These are phyloP conservation scores for Fukomys damarensis DNA, from an alignment of 2,113 vertebrate species.

Conservation along the genomic window DNA sequence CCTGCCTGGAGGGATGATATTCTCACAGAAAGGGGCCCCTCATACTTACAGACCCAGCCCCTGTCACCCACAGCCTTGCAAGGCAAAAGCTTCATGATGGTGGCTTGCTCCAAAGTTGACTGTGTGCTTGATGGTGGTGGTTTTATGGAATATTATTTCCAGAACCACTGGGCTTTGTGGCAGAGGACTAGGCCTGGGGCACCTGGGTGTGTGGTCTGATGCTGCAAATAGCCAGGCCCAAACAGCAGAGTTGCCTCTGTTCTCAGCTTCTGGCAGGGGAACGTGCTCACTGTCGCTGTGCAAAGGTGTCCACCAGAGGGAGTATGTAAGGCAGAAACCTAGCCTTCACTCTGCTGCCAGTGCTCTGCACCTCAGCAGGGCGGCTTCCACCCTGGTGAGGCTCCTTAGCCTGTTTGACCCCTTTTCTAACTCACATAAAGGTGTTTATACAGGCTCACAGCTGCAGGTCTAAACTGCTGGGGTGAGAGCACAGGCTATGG, in stretches of 20 bases:
- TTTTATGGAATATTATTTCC: neutral
- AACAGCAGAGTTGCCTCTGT: neutral
- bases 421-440: neutral
- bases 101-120: neutral
- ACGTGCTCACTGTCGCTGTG: neutral
- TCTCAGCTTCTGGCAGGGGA: neutral
- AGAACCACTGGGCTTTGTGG: neutral
- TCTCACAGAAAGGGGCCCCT: neutral
- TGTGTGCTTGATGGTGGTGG: neutral
- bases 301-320: constrained; percentile 2
- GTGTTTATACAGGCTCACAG: neutral
- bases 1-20: neutral
- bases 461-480: neutral
- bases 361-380: neutral
- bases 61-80: neutral
- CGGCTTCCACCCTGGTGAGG: neutral
- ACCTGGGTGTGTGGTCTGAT: neutral
- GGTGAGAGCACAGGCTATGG: neutral
- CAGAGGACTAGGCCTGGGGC: neutral
- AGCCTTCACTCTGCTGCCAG: neutral
- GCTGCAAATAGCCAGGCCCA: neutral
- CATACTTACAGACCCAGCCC: neutral
- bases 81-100: neutral
- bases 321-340: neutral
- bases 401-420: neutral